phyloP scores from a whole-genome alignment of 1,140 invertebrate species.

The Eupeodes corollae region DNA sequence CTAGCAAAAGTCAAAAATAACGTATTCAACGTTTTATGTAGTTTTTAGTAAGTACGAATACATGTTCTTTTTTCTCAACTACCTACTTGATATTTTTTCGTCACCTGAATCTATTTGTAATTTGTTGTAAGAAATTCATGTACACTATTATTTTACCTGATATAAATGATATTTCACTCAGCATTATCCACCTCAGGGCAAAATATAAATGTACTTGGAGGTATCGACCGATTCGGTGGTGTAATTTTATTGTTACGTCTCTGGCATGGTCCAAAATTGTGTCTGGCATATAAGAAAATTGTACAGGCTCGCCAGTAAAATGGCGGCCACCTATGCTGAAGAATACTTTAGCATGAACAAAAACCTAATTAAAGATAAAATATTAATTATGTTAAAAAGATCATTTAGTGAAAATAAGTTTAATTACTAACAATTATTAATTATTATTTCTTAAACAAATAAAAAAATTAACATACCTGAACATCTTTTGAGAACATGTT shows the following conservation, averaged over 20 bases:
- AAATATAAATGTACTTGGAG: conserved; percentile 75
- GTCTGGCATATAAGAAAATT: conserved; percentile 66
- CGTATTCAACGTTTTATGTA: no score
- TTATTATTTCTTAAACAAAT: not conserved
- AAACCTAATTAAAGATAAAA: conserved; percentile 43
- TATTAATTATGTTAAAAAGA: not conserved
- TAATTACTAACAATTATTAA: no score
- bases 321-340: conserved; percentile 66
- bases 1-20: no score
- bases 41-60: no score
- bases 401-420: no score
- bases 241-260: conserved; percentile 70
- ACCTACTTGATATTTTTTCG: no score
- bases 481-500: conserved; percentile 57
- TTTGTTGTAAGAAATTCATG: no score
- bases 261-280: conserved; percentile 66
- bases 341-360: conserved; percentile 53
- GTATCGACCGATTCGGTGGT: conserved; percentile 62
- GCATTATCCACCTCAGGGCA: conserved; percentile 72
- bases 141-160: conserved; percentile 51
- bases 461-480: conserved; percentile 43
- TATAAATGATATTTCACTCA: conserved; percentile 75
- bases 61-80: no score
- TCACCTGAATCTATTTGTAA: no score
- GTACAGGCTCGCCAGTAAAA: conserved; percentile 46